Evolutionary conservation across 1,140 invertebrate genomes (phyloP), one percentile per base, ranked within the genome.

Genomic region (Caerostris extrusa): DNA sequence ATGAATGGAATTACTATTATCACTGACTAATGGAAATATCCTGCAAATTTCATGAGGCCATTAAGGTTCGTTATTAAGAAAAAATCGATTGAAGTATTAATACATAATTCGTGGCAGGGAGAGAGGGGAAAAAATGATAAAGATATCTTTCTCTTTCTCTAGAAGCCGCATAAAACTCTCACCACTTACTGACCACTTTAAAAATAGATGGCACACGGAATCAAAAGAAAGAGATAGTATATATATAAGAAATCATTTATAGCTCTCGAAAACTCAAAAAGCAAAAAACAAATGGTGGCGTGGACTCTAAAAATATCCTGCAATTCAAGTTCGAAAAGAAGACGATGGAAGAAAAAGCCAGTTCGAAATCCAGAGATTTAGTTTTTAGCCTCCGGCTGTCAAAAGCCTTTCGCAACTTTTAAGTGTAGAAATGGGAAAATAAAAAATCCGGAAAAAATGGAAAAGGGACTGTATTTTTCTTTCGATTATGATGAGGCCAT

Each of bases 301-400:
- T 77, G 19, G 69, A 34, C 64, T 89, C 53, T 60, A 89, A 89
- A 89, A 69, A 77, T 77, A 77, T 34, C 69, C 50, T 8, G 69
- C 69, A 53, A 77, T 77, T 34, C 69, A 34, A 77, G 19, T 77
- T 77, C 19, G 69, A 77, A 34, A 34, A 34, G 69, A 77, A 77
- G 34, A 77, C 69, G 69, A 77, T 77, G 50, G 34, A 69, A 34
- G 82, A 60, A 56, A 91, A 34, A 57, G 19, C 60, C 71, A 82
- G 69, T 50, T 82, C 56, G 50, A 91, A 91, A 82, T 81, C 69
- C 10, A 56, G 19, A 55, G 90, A 60, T 91, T 91, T 91, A 60
- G 90, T 60, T 82, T n/a, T 69, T 60, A 60, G 57, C 56, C 90
- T 82, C 61, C 12, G 64, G 57, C 90, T 91, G 90, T 91, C 90